Conservation (phyloP, 1,140 invertebrate genomes). For the Aphaenogaster floridana region DNA sequence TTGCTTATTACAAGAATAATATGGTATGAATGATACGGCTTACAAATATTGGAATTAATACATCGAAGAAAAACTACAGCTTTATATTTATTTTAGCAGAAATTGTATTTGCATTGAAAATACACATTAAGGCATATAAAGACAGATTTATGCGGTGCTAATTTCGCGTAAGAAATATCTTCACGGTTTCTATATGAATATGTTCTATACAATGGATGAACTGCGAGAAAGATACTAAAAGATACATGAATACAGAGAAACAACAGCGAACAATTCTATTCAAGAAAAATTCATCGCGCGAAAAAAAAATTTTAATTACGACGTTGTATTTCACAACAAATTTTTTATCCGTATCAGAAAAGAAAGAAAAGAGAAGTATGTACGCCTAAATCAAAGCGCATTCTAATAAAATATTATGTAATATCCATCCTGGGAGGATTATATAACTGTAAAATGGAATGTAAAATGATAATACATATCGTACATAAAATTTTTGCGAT, state of each 20-base stretch:
- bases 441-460: neutral
- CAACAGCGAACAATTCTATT: neutral
- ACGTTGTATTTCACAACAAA: neutral
- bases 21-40: neutral
- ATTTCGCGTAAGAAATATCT: neutral
- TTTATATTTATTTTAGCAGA: neutral
- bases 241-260: neutral
- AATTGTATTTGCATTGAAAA: conserved; percentile 5
- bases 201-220: neutral
- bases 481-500: neutral
- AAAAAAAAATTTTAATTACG: neutral
- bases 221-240: conserved; percentile 26
- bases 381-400: neutral
- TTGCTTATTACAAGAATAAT: neutral
- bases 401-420: neutral
- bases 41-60: neutral
- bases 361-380: neutral
- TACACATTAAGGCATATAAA: neutral
- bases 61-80: neutral
- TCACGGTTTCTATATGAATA: neutral
- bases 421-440: neutral
- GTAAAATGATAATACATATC: neutral
- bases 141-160: neutral
- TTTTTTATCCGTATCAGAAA: neutral
- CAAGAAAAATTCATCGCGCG: conserved; percentile 6